These are phyloP conservation scores for Stercorarius parasiticus DNA, from an alignment of 2,113 vertebrate species.

Conservation along the genomic window DNA sequence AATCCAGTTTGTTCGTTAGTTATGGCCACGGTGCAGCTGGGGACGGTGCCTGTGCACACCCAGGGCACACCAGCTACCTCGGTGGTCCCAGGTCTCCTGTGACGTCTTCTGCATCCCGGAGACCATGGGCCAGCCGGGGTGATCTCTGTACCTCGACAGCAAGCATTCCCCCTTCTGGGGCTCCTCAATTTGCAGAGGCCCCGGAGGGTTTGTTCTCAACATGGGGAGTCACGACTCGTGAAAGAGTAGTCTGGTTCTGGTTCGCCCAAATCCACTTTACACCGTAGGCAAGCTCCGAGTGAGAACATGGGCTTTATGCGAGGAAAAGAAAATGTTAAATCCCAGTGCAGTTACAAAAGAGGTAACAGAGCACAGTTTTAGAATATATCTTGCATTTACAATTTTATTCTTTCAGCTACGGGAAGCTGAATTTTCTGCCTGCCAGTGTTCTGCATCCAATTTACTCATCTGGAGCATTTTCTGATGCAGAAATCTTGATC, in stretches of 20 bases:
- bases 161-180: not conserved
- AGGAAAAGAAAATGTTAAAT: not conserved
- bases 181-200: not conserved
- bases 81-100: not conserved
- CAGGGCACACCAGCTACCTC: fast-evolving
- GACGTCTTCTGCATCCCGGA: fast-evolving
- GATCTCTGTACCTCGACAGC: not conserved
- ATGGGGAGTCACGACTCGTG: fast-evolving
- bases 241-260: not conserved
- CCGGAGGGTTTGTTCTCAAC: not conserved
- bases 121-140: not conserved
- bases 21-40: fast-evolving
- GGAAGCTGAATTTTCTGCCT: not conserved
- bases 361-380: not conserved
- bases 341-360: not conserved
- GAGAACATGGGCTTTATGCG: not conserved
- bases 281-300: not conserved
- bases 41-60: not conserved
- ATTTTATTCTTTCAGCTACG: not conserved
- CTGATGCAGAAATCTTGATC: not conserved
- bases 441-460: not conserved
- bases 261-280: not conserved
- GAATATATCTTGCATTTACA: not conserved
- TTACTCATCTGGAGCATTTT: not conserved
- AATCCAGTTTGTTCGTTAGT: not conserved